Base-by-base conservation (phyloP, 2,888 invertebrate genomes). In the Pyrochroa serraticornis region DNA sequence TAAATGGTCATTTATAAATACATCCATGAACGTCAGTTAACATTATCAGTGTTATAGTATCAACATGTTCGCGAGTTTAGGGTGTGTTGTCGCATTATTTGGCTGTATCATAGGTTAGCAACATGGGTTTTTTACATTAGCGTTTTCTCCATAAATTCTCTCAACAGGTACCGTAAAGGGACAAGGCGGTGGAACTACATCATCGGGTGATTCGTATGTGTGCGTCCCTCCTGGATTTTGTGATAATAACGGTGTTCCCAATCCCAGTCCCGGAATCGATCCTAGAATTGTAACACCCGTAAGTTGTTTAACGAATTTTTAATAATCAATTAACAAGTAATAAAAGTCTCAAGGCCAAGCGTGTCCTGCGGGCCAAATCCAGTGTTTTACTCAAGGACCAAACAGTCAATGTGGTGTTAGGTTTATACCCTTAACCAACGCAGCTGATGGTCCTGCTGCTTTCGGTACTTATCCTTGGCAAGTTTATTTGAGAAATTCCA, bases 381-480 rank as follows among this genome's bases (percentile, higher is more conserved):
- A 72, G 9, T 77, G 76, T 58, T 76, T 65, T 38, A 66, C 71
- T 1, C 63, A 61, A 50, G 67, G 67, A 30, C 54, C 54, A 13
- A 12, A n/a, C 1, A 63, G 63, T 39, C 43, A 79, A 32, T 85
- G 85, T 66, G 85, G 85, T 0, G 76, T 72, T 7, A 64, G 81
- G 42, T 63, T 66, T 5, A 22, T 22, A 3, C 74, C 77, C 1
- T 73, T 81, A 1, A 68, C 77, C 12, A 68, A 76, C 3, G 75
- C 81, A 0, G 72, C 64, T 9, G 63, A 77, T 30, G 87, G 87
- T 1, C 83, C 85, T 75, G 85, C 90, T 7, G 81, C 79, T 59
- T 87, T 82, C 68, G 90, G 90, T 8, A 87, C 87, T 66, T 89
- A 85, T 76, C 91, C 91, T 2, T 91, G 91, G 91, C 87, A 87